A percentile compares a stretch with the other conserved stretches of the same genome.
Evolutionary conservation across 2,797 vertebrate genomes (phyloP).

Genomic region (Nasua narica): DNA sequence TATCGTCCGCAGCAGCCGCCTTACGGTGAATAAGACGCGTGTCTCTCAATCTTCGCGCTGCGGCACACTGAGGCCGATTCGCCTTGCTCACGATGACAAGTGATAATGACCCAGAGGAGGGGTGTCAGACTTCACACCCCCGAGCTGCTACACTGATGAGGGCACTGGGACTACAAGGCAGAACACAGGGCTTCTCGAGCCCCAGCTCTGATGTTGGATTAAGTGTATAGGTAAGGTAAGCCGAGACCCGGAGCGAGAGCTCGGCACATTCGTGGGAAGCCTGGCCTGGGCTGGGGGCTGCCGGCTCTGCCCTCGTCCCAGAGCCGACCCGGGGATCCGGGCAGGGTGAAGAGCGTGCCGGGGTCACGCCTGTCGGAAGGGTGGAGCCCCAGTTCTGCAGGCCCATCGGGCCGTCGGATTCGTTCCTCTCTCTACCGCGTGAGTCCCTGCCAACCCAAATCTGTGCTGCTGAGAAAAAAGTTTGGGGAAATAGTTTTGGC

Average conservation of each 20-base stretch:
- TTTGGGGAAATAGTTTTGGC: not conserved
- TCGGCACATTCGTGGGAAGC: not conserved
- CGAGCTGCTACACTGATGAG: not conserved
- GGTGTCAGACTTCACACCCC: not conserved
- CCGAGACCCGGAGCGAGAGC: not conserved
- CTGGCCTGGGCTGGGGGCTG: accelerated
- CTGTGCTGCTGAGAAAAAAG: not conserved
- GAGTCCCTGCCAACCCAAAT: not conserved
- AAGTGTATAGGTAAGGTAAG: not conserved
- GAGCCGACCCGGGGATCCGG: too few species aligned
- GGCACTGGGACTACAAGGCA: not conserved
- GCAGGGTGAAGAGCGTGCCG: not conserved
- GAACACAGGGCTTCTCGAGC: not conserved
- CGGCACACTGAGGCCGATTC: not conserved
- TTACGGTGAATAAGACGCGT: not conserved
- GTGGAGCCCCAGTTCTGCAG: not conserved
- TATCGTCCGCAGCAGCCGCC: not conserved
- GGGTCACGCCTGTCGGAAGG: not conserved
- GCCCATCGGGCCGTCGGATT: not conserved
- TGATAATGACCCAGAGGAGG: not conserved
- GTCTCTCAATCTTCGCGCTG: not conserved
- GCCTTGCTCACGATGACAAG: not conserved
- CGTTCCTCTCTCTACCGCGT: not conserved
- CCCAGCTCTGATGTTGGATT: not conserved
- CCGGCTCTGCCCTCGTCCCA: not conserved